These are phyloP conservation scores for Platynereis dumerilii DNA, from an alignment of 2,888 invertebrate species.

Conservation along the genomic window DNA sequence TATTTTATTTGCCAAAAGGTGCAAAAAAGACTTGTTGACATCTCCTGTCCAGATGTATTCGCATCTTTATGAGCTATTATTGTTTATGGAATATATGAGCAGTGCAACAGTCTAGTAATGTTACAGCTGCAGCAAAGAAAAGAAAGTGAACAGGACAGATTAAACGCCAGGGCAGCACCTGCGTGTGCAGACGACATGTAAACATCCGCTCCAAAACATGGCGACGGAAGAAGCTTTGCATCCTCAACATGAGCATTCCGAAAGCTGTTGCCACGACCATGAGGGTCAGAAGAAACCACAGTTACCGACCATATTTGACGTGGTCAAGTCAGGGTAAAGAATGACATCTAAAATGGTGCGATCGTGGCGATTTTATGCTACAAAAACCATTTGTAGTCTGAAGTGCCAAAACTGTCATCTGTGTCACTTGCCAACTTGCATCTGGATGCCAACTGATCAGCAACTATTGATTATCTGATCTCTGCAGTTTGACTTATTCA, in stretches of 20 bases:
- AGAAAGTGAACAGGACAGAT: too few species aligned
- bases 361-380: neutral
- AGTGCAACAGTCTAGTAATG: too few species aligned
- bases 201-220: constrained; percentile 10
- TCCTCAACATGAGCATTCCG: neutral
- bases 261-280: constrained; percentile 64
- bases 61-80: too few species aligned
- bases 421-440: neutral
- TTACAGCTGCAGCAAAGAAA: too few species aligned
- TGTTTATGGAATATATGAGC: too few species aligned
- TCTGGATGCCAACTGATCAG: constrained; percentile 1
- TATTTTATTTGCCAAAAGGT: too few species aligned
- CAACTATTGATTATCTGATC: too few species aligned
- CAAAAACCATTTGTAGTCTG: neutral
- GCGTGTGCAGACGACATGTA: neutral
- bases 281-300: constrained; percentile 27
- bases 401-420: neutral
- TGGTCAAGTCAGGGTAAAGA: constrained; percentile 81
- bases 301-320: constrained; percentile 72
- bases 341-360: neutral
- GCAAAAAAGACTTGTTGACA: too few species aligned
- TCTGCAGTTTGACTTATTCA: too few species aligned
- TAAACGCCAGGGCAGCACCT: neutral
- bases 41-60: too few species aligned
- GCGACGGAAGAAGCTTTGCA: constrained; percentile 2